Percentiles rank a stretch among this genome's conserved stretches.
phyloP scores from a whole-genome alignment of 23 tunicate species.

The Ascidia mentula region DNA sequence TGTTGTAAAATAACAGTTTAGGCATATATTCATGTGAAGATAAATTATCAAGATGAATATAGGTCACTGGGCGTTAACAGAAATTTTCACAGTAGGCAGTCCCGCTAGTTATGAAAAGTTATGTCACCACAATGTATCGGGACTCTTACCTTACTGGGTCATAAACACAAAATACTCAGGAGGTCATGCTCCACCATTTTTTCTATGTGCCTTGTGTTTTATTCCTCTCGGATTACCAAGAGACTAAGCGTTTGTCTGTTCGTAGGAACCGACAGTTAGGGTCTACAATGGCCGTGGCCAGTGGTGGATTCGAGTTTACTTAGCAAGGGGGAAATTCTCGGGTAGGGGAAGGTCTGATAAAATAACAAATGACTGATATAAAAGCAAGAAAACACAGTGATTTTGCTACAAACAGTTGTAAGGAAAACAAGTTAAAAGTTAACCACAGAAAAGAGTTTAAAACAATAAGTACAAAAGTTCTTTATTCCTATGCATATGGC shows the following conservation, averaged over 20 bases:
- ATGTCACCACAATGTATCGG: conserved; percentile 2
- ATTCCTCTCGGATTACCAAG: conserved; percentile 4
- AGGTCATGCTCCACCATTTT: neutral
- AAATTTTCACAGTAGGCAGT: neutral
- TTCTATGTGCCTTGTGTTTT: conserved; percentile 5
- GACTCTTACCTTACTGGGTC: conserved; percentile 1
- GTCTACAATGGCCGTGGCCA: neutral
- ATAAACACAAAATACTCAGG: neutral
- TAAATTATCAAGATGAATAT: no score
- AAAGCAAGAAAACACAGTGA: no score
- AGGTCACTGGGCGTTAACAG: no score
- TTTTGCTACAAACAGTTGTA: no score
- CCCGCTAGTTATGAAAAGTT: neutral
- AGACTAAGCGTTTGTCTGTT: neutral
- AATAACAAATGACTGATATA: neutral
- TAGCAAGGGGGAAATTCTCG: neutral
- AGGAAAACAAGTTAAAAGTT: no score
- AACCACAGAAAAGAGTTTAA: no score
- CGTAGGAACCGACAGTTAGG: conserved; percentile 8
- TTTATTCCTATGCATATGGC: no score
- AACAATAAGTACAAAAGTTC: no score
- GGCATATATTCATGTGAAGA: no score
- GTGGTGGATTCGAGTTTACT: neutral
- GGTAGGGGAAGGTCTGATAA: conserved; percentile 1
- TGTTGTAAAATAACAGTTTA: no score